phyloP scores from a whole-genome alignment of 2,888 invertebrate genomes.

The Trimorus sp. region DNA sequence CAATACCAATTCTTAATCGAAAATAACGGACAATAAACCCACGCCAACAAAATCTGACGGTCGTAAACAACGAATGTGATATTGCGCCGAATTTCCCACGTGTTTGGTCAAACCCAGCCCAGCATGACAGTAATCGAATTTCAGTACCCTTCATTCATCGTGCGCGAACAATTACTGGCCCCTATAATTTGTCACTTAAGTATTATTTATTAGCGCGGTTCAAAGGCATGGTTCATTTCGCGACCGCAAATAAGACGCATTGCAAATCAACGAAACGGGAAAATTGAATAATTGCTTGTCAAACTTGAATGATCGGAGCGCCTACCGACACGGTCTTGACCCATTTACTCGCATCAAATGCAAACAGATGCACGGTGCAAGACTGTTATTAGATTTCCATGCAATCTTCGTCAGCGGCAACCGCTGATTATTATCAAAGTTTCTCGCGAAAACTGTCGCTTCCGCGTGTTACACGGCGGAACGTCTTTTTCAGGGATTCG shows the following conservation, averaged over 20 bases:
- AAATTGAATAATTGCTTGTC: conserved; percentile 35
- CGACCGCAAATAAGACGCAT: conserved; percentile 6
- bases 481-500: conserved; percentile 25
- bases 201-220: conserved; percentile 1
- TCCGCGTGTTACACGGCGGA: conserved; percentile 39
- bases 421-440: conserved; percentile 44
- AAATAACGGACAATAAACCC: too few relatives aligned
- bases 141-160: background rate
- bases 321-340: conserved; percentile 72
- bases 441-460: conserved; percentile 34
- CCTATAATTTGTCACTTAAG: background rate
- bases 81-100: too few relatives aligned
- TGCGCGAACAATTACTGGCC: too few relatives aligned
- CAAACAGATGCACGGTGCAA: conserved; percentile 39
- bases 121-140: background rate
- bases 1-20: too few relatives aligned
- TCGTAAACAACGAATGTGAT: too few relatives aligned
- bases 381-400: conserved; percentile 53
- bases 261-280: conserved; percentile 16
- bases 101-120: too few relatives aligned
- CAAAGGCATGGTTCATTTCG: background rate
- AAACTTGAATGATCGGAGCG: conserved; percentile 35
- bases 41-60: too few relatives aligned
- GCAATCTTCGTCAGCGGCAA: conserved; percentile 42
- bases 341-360: conserved; percentile 69